phyloP scores from a whole-genome alignment of 2,888 invertebrate species.

The Platynereis dumerilii region DNA sequence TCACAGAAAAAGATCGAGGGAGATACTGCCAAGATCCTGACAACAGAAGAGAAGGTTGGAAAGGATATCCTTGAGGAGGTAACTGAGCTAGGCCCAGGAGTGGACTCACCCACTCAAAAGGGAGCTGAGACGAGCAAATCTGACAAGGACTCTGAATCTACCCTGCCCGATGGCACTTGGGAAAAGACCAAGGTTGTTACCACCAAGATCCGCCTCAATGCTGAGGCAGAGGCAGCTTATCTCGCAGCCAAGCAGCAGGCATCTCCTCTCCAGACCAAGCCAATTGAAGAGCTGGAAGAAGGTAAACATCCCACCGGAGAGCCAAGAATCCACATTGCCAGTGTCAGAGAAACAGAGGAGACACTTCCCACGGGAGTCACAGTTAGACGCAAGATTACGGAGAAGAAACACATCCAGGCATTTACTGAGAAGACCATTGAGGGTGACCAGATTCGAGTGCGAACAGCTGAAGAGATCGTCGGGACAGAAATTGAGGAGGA shows the following conservation, averaged over 20 bases:
- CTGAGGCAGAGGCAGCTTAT: slow-evolving; percentile 38
- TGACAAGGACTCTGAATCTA: slow-evolving; percentile 38
- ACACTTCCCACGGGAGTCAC: slow-evolving; percentile 39
- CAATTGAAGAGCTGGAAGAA: too few relatives aligned
- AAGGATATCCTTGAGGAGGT: too few relatives aligned
- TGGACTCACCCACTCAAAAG: too few relatives aligned
- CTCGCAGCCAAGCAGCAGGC: slow-evolving; percentile 18
- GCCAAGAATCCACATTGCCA: slow-evolving; percentile 23
- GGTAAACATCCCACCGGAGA: slow-evolving; percentile 3
- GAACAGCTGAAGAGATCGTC: slow-evolving; percentile 14
- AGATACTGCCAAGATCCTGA: neutral
- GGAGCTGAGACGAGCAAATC: slow-evolving; percentile 26
- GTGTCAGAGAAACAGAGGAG: slow-evolving; percentile 38
- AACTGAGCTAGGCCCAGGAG: too few relatives aligned
- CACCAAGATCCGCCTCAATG: slow-evolving; percentile 43
- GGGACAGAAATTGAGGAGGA: slow-evolving; percentile 29
- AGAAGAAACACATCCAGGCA: slow-evolving; percentile 16
- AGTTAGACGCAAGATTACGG: slow-evolving; percentile 33
- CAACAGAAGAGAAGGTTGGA: too few relatives aligned
- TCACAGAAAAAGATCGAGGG: neutral
- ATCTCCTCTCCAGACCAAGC: slow-evolving; percentile 6
- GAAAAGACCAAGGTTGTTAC: slow-evolving; percentile 37
- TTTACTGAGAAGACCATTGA: slow-evolving; percentile 16
- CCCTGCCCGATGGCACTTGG: slow-evolving; percentile 39
- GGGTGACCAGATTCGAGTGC: slow-evolving; percentile 13